Evolutionary conservation across 1,140 invertebrate genomes (phyloP).

Genomic region (Papilio helenus): DNA sequence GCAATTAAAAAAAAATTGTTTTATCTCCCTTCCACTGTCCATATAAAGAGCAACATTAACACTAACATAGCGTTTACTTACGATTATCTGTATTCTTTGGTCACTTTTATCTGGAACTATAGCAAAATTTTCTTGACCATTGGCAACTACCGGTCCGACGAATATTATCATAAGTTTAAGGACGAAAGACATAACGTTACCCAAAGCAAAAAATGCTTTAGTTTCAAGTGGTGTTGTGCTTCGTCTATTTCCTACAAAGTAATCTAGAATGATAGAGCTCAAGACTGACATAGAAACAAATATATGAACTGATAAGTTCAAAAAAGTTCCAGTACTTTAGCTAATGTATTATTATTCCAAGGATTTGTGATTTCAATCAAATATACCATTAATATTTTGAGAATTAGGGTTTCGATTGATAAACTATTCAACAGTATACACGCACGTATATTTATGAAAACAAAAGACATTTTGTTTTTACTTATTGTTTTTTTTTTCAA

Average conservation of each 20-base stretch:
- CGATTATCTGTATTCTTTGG: slow-evolving; percentile 49
- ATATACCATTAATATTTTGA: slow-evolving; percentile 13
- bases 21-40: not conserved
- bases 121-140: slow-evolving; percentile 8
- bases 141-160: not conserved
- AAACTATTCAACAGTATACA: not conserved
- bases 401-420: not conserved
- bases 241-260: not conserved
- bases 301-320: not conserved
- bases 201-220: not conserved
- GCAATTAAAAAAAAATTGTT: slow-evolving; percentile 41
- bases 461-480: not conserved
- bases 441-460: not conserved
- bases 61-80: slow-evolving; percentile 44
- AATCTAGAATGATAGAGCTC: not conserved
- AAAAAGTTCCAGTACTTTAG: slow-evolving; percentile 19
- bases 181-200: not conserved
- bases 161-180: slow-evolving; percentile 16
- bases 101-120: slow-evolving; percentile 34
- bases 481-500: not conserved
- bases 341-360: not conserved
- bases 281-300: not conserved
- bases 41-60: not conserved
- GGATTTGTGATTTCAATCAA: slow-evolving; percentile 1
- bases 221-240: not conserved